Percentiles rank a stretch among this genome's conserved stretches.
These are phyloP conservation scores for Heterodera carotae DNA, from an alignment of 1,140 invertebrate genomes.

Conservation along the genomic window DNA sequence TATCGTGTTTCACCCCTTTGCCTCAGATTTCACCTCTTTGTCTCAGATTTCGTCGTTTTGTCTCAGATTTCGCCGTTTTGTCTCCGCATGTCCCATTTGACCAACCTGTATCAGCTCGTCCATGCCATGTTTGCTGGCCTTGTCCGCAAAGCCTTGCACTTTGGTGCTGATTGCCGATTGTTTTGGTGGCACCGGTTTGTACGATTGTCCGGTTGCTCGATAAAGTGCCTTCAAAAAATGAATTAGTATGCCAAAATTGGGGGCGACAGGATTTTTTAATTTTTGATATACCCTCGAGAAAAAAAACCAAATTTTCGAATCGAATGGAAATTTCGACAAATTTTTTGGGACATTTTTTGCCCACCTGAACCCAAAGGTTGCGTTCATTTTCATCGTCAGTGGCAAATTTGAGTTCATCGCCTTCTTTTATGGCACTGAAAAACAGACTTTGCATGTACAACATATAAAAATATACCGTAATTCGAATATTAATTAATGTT, in stretches of 20 bases:
- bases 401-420: constrained; percentile 92
- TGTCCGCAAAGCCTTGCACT: constrained; percentile 72
- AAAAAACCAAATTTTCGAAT: too few species aligned
- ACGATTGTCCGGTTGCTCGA: constrained; percentile 94
- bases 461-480: background rate
- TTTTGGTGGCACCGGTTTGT: constrained; percentile 89
- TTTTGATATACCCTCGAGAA: too few species aligned
- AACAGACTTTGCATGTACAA: background rate
- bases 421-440: constrained; percentile 96
- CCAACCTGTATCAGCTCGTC: constrained; percentile 85
- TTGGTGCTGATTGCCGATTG: constrained; percentile 66
- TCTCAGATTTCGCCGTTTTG: background rate
- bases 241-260: constrained; percentile 64
- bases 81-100: background rate
- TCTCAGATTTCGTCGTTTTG: background rate
- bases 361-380: constrained; percentile 84
- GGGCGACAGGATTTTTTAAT: background rate
- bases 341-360: background rate
- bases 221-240: constrained; percentile 78
- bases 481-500: too few species aligned
- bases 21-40: too few species aligned
- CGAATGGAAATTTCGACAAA: background rate
- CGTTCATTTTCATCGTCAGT: constrained; percentile 97
- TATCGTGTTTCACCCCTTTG: too few species aligned
- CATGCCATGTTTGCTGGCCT: constrained; percentile 84